phyloP scores from a whole-genome alignment of 2,888 invertebrate genomes.

The Melipona bicolor region DNA sequence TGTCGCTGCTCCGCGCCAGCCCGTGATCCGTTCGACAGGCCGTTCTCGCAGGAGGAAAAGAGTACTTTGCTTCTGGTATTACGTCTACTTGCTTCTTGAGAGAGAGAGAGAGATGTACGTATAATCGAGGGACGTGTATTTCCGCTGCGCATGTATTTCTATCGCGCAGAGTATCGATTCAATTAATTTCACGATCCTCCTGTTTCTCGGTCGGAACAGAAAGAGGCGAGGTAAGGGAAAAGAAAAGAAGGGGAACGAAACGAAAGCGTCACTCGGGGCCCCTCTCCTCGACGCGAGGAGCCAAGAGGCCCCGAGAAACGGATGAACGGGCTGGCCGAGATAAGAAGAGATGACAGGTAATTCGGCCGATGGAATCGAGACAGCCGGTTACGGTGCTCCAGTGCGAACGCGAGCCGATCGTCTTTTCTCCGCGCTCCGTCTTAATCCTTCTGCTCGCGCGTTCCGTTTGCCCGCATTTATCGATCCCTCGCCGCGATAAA shows the following conservation, averaged over 20 bases:
- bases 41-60: neutral
- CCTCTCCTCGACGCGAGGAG: neutral
- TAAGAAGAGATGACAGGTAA: slow-evolving; percentile 80
- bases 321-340: slow-evolving; percentile 77
- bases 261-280: slow-evolving; percentile 18
- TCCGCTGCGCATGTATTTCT: slow-evolving; percentile 5
- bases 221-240: neutral
- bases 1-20: slow-evolving; percentile 25
- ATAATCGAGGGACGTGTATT: neutral
- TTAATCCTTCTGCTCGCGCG: slow-evolving; percentile 41
- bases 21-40: slow-evolving; percentile 4
- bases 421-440: slow-evolving; percentile 25
- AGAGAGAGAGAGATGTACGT: neutral
- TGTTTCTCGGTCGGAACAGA: neutral
- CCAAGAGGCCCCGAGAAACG: slow-evolving; percentile 63
- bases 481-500: slow-evolving; percentile 39
- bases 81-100: neutral
- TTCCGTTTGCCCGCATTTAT: slow-evolving; percentile 23
- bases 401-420: slow-evolving; percentile 31
- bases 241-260: slow-evolving; percentile 29
- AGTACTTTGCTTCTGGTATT: neutral
- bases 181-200: slow-evolving; percentile 40
- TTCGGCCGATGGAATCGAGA: slow-evolving; percentile 70
- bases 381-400: slow-evolving; percentile 46
- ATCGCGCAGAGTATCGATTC: slow-evolving; percentile 25